phyloP scores from a whole-genome alignment of 1,140 invertebrate genomes.

The Mesaphorura yosii region DNA sequence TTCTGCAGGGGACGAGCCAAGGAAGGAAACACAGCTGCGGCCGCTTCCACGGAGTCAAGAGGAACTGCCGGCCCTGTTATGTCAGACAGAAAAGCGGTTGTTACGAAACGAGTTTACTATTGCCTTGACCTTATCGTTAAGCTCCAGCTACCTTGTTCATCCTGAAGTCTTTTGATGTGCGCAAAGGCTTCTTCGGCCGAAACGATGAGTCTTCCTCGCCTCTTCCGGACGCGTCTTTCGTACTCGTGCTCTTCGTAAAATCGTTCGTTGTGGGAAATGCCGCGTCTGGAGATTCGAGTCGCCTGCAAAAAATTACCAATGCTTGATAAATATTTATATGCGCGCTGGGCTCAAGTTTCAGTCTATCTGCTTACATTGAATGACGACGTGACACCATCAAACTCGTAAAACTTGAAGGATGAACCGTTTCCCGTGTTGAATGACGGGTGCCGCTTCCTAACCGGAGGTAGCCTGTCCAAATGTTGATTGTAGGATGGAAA shows the following conservation, averaged over 20 bases:
- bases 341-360: background rate
- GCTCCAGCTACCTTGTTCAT: conserved; percentile 39
- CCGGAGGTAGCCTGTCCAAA: conserved; percentile 74
- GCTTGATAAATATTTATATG: background rate
- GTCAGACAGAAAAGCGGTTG: conserved; percentile 5
- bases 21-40: conserved; percentile 92
- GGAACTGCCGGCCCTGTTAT: conserved; percentile 47
- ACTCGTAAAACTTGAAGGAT: conserved; percentile 88
- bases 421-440: conserved; percentile 23
- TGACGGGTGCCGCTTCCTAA: conserved; percentile 34
- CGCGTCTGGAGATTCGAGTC: conserved; percentile 46
- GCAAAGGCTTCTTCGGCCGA: conserved; percentile 95
- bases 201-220: conserved; percentile 73
- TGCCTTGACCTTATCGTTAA: too few species aligned
- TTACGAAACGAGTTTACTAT: background rate
- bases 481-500: conserved; percentile 96
- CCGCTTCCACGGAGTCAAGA: conserved; percentile 88
- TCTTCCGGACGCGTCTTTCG: conserved; percentile 79
- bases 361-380: conserved; percentile 36
- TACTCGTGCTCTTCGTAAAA: conserved; percentile 98
- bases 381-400: conserved; percentile 68
- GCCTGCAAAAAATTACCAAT: conserved; percentile 10
- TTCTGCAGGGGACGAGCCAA: conserved; percentile 91
- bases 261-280: conserved; percentile 84
- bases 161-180: conserved; percentile 62